Conservation (phyloP, 1,140 invertebrate species). For the Ceratina calcarata region DNA sequence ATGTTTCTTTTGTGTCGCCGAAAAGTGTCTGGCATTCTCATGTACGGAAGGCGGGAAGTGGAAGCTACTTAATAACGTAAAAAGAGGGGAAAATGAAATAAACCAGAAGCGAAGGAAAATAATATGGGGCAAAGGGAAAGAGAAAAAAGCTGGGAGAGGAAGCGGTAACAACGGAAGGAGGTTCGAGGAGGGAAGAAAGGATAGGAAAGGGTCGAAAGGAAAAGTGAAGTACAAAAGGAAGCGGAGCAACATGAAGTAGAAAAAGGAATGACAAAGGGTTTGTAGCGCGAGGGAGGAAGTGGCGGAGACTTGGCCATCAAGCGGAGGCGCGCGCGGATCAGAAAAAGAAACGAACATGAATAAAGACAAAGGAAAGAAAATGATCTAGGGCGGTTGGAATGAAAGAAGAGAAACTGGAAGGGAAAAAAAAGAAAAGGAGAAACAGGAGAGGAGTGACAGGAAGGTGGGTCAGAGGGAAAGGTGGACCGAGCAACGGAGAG, state of each 20-base stretch:
- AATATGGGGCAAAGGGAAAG: not conserved
- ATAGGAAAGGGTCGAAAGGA: slow-evolving; percentile 30
- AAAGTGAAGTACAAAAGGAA: slow-evolving; percentile 5
- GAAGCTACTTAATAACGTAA: no score
- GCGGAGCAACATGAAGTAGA: slow-evolving; percentile 1
- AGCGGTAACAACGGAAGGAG: slow-evolving; percentile 11
- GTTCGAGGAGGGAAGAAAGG: slow-evolving; percentile 1
- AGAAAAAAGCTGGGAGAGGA: slow-evolving; percentile 3
- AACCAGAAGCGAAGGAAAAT: not conserved
- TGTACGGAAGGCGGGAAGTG: no score
- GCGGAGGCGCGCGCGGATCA: not conserved
- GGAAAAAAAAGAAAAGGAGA: not conserved
- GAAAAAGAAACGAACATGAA: slow-evolving; percentile 20
- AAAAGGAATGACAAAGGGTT: slow-evolving; percentile 16
- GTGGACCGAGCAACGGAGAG: not conserved
- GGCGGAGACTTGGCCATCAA: not conserved
- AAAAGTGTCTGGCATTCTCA: slow-evolving; percentile 2
- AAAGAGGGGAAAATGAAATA: not conserved
- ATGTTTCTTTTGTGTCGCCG: not conserved
- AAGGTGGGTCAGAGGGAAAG: not conserved
- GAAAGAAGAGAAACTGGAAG: not conserved
- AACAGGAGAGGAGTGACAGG: not conserved
- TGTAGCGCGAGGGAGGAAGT: slow-evolving; percentile 8
- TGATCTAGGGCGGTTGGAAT: not conserved
- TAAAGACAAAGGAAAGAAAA: slow-evolving; percentile 27